phyloP scores from a whole-genome alignment of 2,113 vertebrate species.

The Lagopus muta region DNA sequence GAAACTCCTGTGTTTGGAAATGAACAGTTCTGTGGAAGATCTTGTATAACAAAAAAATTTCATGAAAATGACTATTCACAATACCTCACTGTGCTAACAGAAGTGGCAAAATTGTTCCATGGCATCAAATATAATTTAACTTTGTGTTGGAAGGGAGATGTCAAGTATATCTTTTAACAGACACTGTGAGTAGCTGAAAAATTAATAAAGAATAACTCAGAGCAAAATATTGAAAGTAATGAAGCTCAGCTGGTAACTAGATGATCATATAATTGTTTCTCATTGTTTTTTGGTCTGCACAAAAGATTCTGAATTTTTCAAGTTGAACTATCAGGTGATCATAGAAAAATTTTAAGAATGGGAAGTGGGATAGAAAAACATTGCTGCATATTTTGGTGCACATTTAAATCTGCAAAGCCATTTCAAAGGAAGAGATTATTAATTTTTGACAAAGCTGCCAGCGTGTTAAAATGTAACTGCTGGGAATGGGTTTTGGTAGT shows the following conservation, averaged over 20 bases:
- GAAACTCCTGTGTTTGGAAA: neutral
- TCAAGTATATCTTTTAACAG: neutral
- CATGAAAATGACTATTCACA: neutral
- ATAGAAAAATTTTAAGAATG: neutral
- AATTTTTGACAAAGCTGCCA: neutral
- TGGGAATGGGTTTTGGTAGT: neutral
- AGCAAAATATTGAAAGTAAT: neutral
- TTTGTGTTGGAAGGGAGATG: neutral
- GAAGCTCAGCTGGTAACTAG: neutral
- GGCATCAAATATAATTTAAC: neutral
- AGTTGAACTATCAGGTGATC: neutral
- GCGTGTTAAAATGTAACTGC: neutral
- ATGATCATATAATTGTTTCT: neutral
- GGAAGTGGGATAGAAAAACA: neutral
- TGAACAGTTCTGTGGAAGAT: neutral
- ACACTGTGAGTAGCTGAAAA: neutral
- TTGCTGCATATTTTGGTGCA: neutral
- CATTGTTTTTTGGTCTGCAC: neutral
- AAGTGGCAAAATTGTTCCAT: neutral
- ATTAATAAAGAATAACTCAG: neutral
- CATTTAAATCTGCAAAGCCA: conserved; percentile 1
- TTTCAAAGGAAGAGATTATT: conserved; percentile 31
- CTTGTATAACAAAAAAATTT: neutral
- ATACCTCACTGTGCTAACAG: neutral
- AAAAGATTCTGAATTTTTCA: conserved; percentile 2